Percentiles rank a stretch among this genome's conserved stretches.
Conservation (phyloP, 2,113 vertebrate genomes). For the Limnothrissa miodon region DNA sequence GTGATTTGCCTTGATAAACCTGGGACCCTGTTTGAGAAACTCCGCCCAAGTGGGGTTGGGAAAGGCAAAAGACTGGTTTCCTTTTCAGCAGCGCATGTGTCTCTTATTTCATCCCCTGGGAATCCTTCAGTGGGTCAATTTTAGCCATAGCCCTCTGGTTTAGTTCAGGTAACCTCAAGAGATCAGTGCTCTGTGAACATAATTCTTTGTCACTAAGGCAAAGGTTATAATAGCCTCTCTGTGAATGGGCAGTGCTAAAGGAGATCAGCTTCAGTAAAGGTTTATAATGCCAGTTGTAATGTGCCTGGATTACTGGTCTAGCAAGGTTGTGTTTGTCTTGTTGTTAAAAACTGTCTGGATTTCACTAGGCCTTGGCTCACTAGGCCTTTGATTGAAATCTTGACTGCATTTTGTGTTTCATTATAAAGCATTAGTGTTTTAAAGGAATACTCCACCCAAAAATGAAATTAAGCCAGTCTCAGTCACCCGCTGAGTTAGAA, state of each 20-base stretch:
- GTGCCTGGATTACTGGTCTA: no score
- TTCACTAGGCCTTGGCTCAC: not conserved
- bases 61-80: not conserved
- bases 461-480: no score
- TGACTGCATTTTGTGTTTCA: not conserved
- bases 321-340: not conserved
- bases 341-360: not conserved
- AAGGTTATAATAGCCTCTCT: not conserved
- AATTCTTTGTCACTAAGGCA: not conserved
- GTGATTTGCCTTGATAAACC: not conserved
- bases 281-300: not conserved
- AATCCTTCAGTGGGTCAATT: not conserved
- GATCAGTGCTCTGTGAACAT: not conserved
- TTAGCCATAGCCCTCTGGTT: not conserved
- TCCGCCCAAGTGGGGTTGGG: not conserved
- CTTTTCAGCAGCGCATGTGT: not conserved
- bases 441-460: no score
- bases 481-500: no score
- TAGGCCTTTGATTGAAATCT: not conserved
- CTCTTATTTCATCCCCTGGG: not conserved
- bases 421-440: not conserved
- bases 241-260: not conserved
- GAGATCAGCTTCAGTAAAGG: not conserved
- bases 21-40: not conserved
- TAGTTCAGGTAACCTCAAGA: not conserved